Evolutionary conservation across 2,888 invertebrate species (phyloP).

Genomic region (Agriotes lineatus): DNA sequence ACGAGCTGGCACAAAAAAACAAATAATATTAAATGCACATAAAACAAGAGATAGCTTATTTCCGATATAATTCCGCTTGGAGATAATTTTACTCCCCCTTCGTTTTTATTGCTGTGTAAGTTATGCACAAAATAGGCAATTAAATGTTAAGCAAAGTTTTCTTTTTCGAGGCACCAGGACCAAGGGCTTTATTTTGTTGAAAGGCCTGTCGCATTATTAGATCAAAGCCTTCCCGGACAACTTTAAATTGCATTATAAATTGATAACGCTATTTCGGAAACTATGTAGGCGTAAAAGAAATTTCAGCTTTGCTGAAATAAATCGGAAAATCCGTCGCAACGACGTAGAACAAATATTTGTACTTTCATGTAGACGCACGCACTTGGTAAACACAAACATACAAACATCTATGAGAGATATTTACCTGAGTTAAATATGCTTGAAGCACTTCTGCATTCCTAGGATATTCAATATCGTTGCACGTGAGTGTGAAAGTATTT

Average conservation of each 20-base stretch:
- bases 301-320: neutral
- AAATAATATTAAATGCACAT: too few species aligned
- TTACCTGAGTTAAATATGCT: conserved; percentile 2
- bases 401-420: conserved; percentile 7
- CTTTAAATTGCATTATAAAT: too few species aligned
- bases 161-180: neutral
- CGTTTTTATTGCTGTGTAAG: too few species aligned
- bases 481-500: too few species aligned
- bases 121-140: too few species aligned
- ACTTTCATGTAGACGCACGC: neutral
- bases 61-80: too few species aligned
- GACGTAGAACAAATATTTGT: conserved; percentile 16
- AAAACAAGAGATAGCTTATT: too few species aligned
- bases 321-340: neutral
- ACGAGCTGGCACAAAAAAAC: too few species aligned
- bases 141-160: too few species aligned
- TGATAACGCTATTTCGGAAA: too few species aligned
- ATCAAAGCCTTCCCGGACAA: neutral
- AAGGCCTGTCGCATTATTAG: neutral
- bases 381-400: neutral
- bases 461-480: conserved; percentile 4
- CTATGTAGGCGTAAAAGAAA: too few species aligned
- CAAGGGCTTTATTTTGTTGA: neutral
- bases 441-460: neutral
- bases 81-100: too few species aligned